phyloP scores from a whole-genome alignment of 2,113 vertebrate species.

The Tricholaema leucomelas region DNA sequence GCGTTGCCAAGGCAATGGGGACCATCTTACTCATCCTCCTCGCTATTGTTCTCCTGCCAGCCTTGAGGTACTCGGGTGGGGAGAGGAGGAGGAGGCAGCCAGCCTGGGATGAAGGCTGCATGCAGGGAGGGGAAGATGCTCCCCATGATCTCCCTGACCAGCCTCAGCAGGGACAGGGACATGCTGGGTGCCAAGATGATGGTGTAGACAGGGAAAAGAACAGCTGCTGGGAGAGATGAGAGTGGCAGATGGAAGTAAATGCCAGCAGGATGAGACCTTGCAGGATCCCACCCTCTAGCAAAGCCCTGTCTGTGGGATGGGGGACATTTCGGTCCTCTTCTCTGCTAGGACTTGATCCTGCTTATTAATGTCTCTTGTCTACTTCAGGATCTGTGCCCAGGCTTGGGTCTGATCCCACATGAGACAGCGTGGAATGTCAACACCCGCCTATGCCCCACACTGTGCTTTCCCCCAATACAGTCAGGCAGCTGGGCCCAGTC shows the following conservation, averaged over 20 bases:
- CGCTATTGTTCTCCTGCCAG: constrained; percentile 70
- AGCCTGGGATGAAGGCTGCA: constrained; percentile 27
- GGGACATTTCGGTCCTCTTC: accelerated
- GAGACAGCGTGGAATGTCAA: accelerated
- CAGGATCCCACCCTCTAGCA: accelerated
- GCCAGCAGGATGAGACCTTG: not conserved
- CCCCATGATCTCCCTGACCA: accelerated
- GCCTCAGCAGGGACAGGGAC: not conserved
- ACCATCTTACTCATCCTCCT: constrained; percentile 72
- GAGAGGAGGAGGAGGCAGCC: constrained; percentile 48
- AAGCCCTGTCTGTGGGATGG: not conserved
- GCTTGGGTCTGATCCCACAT: not conserved
- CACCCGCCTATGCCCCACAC: not conserved
- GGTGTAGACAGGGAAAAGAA: not conserved
- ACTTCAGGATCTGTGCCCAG: not conserved
- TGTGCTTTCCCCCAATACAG: accelerated
- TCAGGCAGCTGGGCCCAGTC: not conserved
- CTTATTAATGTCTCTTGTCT: accelerated
- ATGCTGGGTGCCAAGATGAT: accelerated
- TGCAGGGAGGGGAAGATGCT: not conserved
- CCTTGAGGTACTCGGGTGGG: constrained; percentile 39
- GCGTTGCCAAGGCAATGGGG: constrained; percentile 67
- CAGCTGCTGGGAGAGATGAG: accelerated
- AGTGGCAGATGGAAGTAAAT: not conserved
- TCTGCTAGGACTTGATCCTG: not conserved